Percentiles rank a stretch among this genome's conserved stretches.
phyloP scores from a whole-genome alignment of 2,113 vertebrate genomes.

The Poeciliopsis turrubarensis region DNA sequence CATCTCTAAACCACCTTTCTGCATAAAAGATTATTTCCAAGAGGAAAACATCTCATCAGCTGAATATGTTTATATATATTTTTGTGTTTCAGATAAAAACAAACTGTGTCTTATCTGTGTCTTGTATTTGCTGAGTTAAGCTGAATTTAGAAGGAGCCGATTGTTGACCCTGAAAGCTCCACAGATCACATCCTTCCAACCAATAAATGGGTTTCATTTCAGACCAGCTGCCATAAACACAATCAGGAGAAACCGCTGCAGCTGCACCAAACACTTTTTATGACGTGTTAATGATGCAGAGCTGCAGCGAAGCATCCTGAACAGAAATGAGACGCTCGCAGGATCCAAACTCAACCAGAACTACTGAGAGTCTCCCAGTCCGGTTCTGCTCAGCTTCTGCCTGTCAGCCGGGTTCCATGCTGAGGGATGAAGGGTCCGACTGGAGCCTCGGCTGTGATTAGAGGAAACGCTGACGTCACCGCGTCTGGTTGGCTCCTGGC shows the following conservation, averaged over 20 bases:
- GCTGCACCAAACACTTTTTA: conserved; percentile 10
- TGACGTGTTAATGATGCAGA: background rate
- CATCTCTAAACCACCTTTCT: background rate
- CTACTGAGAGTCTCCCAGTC: background rate
- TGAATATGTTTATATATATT: background rate
- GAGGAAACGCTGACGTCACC: conserved; percentile 66
- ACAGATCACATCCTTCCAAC: conserved; percentile 26
- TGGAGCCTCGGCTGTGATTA: conserved; percentile 61
- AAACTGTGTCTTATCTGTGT: conserved; percentile 48
- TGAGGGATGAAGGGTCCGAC: background rate
- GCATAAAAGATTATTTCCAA: background rate
- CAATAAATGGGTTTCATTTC: conserved; percentile 37
- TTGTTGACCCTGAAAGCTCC: conserved; percentile 25
- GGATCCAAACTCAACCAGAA: background rate
- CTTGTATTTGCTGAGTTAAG: conserved; percentile 18
- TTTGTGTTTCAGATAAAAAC: conserved; percentile 5
- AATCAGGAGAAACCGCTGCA: background rate
- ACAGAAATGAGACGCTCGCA: conserved; percentile 11
- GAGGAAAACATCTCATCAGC: background rate
- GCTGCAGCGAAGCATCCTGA: no score
- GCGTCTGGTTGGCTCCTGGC: no score
- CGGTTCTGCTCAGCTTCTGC: conserved; percentile 32
- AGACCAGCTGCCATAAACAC: conserved; percentile 15
- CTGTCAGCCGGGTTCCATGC: conserved; percentile 8
- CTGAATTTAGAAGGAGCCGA: conserved; percentile 55